Base-by-base conservation (phyloP, 2,888 invertebrate species). In the Lasioglossum malachurum region DNA sequence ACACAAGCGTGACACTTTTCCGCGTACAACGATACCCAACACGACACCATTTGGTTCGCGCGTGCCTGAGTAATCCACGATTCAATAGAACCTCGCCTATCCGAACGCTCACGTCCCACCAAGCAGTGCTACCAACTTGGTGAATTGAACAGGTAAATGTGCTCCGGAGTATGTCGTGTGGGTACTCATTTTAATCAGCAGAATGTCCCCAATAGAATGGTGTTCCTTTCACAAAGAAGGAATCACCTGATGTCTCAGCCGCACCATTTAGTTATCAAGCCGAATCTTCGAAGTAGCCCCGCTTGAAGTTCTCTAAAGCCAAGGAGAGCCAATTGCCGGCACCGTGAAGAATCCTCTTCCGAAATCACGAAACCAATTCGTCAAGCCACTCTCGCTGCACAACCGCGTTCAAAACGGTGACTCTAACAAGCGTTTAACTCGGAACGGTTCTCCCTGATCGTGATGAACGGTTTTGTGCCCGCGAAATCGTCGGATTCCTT, bases 401-500 rank as follows among this genome's bases (percentile, higher is more conserved):
- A 23, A n/a, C 10, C 10, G 53, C 4, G 53, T 57, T n/a, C 23
- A 3, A 10, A 57, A 57, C 57, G 57, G 12, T 3, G n/a, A n/a
- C n/a, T 57, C 12, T n/a, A n/a, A 57, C 57, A 57, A 57, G n/a
- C 57, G 57, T 57, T 57, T 57, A 57, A n/a, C 57, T 57, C 57
- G n/a, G 4, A 57, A n/a, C n/a, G 10, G 8, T 49, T n/a, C n/a
- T n/a, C n/a, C n/a, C 23, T 7, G 53, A 53, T 53, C n/a, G 53
- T 10, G 10, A 8, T 1, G 53, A 10, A 53, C 49, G 53, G n/a
- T 53, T 53, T 53, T 53, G 23, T 53, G 3, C 8, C n/a, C 10
- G 3, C 53, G n/a, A 57, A n/a, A 57, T 57, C 57, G 57, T n/a
- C 53, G 23, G 10, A 10, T 10, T n/a, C 10, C 57, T 57, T 57